Percentiles rank a stretch among this genome's conserved stretches.
Evolutionary conservation across 53 echinoderm and acorn worm genomes (phyloP).

Genomic region (Echinometra lucunter): DNA sequence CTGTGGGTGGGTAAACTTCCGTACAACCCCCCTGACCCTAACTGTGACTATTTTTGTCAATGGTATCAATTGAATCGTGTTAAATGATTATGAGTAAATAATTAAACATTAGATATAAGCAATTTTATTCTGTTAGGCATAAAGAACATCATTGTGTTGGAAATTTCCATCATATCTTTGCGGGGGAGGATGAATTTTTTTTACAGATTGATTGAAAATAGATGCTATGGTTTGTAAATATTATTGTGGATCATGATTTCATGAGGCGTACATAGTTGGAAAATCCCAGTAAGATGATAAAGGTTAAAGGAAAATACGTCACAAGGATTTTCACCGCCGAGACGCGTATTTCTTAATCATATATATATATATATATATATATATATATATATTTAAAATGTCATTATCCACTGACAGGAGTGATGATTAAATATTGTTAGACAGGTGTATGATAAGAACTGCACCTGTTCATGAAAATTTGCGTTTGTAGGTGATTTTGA

Average conservation of each 20-base stretch:
- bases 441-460: too few species aligned
- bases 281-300: not conserved
- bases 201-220: not conserved
- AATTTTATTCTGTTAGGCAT: not conserved
- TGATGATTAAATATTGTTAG: too few species aligned
- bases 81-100: not conserved
- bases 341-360: not conserved
- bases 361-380: too few species aligned
- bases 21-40: not conserved
- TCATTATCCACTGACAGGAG: too few species aligned
- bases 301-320: not conserved
- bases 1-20: not conserved
- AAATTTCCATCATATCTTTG: not conserved
- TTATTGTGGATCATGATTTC: not conserved
- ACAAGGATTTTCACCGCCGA: not conserved
- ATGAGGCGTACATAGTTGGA: not conserved
- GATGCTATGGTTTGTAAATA: not conserved
- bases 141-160: not conserved
- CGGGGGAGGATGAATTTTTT: not conserved
- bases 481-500: too few species aligned
- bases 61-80: not conserved
- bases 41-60: not conserved
- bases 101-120: not conserved
- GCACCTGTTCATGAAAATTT: too few species aligned
- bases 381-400: too few species aligned